Evolutionary conservation across 2,888 invertebrate genomes (phyloP), one percentile per base, ranked within the genome.

Genomic region (Tridacna crocea): DNA sequence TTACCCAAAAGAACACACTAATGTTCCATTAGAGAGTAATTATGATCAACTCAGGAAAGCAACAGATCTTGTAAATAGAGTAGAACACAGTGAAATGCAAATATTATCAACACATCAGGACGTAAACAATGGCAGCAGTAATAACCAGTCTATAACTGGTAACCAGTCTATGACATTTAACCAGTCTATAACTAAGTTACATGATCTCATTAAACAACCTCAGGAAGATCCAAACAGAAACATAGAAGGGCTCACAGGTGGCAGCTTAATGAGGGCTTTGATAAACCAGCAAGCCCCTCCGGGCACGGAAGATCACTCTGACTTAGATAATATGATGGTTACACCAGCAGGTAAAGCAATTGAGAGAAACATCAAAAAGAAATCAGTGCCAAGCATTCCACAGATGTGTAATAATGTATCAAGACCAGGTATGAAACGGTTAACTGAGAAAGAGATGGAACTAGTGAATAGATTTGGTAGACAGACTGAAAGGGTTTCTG

Each of bases 251-350:
- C 58, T 72, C 17, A 48, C 48, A 15, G 82, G 76, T 22, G 75
- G 78, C n/a, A 80, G 77, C 19, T 51, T 85, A 47, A 85, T 85
- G 85, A 55, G 85, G 10, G 80, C 80, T 26, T 48, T 85, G 24
- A 73, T 85, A 15, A 55, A 82, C 46, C 63, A 82, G 47, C 85
- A 85, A 51, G 77, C 77, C n/a, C 75, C 77, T 0, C 77, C 63
- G 8, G 80, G 80, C 0, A 24, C 36, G 55, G 85, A 82, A 47
- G 65, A 72, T 13, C 66, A 80, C 19, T 47, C 72, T n/a, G 80
- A 82, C n/a, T 55, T 84, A 17, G 80, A 79, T 24, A 63, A 24
- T 24, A 80, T 80, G 27, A 48, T 17, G 11, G 27, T 85, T 8
- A 72, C 61, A 8, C 85, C 85, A 13, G 85, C 85, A 17, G 85